Evolutionary conservation across 1,140 invertebrate species (phyloP).

Genomic region (Trichonephila inaurata): DNA sequence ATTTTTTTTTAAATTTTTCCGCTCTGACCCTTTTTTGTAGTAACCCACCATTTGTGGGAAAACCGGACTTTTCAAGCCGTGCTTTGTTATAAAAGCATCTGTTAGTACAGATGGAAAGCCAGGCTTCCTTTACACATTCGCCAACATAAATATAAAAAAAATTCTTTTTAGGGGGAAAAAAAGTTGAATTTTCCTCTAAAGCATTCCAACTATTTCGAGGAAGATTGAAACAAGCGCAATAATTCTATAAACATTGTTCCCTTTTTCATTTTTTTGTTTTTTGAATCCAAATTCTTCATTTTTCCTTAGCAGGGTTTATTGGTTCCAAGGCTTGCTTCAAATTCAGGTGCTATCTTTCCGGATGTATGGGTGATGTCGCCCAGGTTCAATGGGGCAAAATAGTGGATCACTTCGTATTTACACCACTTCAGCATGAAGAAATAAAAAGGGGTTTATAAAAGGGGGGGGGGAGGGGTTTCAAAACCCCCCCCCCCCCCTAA

Average conservation of each 20-base stretch:
- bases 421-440: constrained; percentile 55
- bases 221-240: constrained; percentile 2
- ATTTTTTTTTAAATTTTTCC: not conserved
- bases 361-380: not conserved
- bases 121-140: constrained; percentile 35
- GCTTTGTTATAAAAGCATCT: constrained; percentile 58
- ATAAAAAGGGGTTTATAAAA: constrained; percentile 45
- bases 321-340: not conserved
- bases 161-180: not conserved
- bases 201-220: not conserved
- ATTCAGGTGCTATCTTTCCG: not conserved
- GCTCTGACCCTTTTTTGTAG: not conserved
- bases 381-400: not conserved
- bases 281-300: no score
- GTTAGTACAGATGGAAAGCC: constrained; percentile 59
- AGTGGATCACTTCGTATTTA: constrained; percentile 39
- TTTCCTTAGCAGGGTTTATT: not conserved
- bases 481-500: constrained; percentile 57
- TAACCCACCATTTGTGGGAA: not conserved
- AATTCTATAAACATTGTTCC: not conserved
- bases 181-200: not conserved
- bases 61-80: constrained; percentile 30
- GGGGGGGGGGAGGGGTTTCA: constrained; percentile 31
- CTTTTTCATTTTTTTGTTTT: no score
- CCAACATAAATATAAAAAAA: constrained; percentile 10